Evolutionary conservation across 2,797 vertebrate genomes (phyloP), one percentile per base, ranked within the genome.

Genomic region (Threskiornis aethiopicus): DNA sequence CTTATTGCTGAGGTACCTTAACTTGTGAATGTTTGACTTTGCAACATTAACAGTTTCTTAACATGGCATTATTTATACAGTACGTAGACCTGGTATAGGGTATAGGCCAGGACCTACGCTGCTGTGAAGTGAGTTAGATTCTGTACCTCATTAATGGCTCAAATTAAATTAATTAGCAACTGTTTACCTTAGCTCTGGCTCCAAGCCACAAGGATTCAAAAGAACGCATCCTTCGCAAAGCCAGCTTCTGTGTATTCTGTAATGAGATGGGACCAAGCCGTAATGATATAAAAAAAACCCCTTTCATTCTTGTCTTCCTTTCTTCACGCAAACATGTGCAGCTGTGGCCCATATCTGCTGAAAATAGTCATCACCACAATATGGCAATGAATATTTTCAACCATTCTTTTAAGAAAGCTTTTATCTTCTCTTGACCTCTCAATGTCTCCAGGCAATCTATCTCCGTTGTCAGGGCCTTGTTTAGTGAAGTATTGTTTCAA

Each of bases 361-460:
- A 95, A 96, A 96, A 92, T n/a, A 94, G 73, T 92, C 91, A 91
- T 94, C 90, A 73, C 71, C 88, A 85, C 94, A 96, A 91, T 96
- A 95, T 87, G 95, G 90, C 86, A 94, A 71, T 87, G 89, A 94
- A 85, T 96, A 91, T 93, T 96, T 96, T 93, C 81, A 78, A 51
- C 84, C 49, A 96, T 91, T 96, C 90, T 94, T 93, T 91, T 87
- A 87, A 93, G 90, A 92, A 95, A 89, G 81, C 92, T 96, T 97
- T 96, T 85, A 92, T 97, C 95, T 97, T 96, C 94, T 94, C 87
- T 93, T 92, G 93, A 93, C 92, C 67, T 92, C 71, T 33, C 70
- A 69, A 16, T 46, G n/a, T 87, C 78, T 95, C 84, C 87, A 89
- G 82, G 78, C 93, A 80, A 92, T 92, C 78, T n/a, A 87, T 95